Percentiles rank a stretch among this genome's conserved stretches.
Evolutionary conservation across 2,113 vertebrate species (phyloP).

Genomic region (Cyanoramphus novaezelandiae): DNA sequence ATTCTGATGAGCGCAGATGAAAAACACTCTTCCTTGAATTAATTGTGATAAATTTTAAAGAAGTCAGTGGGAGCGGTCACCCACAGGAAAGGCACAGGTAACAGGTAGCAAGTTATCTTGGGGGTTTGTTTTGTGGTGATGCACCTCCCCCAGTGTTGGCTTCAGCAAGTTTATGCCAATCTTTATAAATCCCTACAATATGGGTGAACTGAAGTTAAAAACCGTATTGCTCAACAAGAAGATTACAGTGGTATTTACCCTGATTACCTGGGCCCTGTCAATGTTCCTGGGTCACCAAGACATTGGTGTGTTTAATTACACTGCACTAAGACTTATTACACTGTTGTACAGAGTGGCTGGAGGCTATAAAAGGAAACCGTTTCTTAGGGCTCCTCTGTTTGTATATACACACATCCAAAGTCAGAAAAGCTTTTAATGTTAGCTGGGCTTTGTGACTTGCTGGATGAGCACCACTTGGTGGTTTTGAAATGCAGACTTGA

Average conservation of each 20-base stretch:
- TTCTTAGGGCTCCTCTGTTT: not conserved
- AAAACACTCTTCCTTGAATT: not conserved
- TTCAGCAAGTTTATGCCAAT: not conserved
- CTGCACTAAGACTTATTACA: not conserved
- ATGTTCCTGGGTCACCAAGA: not conserved
- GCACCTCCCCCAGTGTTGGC: not conserved
- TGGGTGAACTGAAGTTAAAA: not conserved
- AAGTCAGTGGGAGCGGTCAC: not conserved
- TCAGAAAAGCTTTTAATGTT: not conserved
- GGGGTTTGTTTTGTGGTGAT: not conserved
- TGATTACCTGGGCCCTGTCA: not conserved
- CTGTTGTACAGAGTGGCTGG: not conserved
- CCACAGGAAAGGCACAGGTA: not conserved
- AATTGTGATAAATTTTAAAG: not conserved
- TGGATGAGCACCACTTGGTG: not conserved
- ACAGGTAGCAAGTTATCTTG: not conserved
- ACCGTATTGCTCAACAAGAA: not conserved
- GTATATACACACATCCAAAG: rapidly evolving
- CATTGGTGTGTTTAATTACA: not conserved
- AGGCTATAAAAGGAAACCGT: not conserved
- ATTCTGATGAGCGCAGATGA: not conserved
- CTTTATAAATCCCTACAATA: not conserved
- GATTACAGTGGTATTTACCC: not conserved
- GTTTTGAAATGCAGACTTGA: not conserved
- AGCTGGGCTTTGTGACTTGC: not conserved